Conservation (phyloP, 2,113 vertebrate genomes). For the Petaurus breviceps region DNA sequence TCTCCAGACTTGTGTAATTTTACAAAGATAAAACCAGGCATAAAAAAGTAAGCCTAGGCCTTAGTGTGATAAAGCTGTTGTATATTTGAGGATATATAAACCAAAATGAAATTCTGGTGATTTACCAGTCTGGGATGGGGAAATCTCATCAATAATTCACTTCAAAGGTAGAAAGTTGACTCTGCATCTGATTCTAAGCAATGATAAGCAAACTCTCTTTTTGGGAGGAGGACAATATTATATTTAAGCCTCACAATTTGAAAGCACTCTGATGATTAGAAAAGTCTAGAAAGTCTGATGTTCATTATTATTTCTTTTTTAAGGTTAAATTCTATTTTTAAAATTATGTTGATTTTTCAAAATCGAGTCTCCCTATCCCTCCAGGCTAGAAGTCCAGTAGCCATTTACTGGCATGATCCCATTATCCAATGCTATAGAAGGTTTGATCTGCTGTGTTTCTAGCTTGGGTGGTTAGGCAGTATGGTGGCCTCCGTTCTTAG, state of each 20-base stretch:
- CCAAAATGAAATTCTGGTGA: neutral
- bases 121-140: neutral
- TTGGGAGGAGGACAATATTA: neutral
- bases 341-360: neutral
- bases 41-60: neutral
- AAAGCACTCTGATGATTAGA: neutral
- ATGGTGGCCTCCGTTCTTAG: no score
- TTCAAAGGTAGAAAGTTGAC: neutral
- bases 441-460: neutral
- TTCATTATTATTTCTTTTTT: neutral
- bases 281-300: neutral
- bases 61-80: neutral
- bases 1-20: neutral
- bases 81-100: neutral
- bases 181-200: constrained; percentile 17
- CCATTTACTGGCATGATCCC: neutral
- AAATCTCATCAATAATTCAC: neutral
- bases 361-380: neutral
- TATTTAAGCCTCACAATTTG: neutral
- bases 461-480: no score
- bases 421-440: neutral
- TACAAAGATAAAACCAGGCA: neutral
- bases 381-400: no score
- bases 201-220: neutral
- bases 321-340: neutral